phyloP scores from a whole-genome alignment of 2,113 vertebrate genomes.

The Halcyon malimbica region DNA sequence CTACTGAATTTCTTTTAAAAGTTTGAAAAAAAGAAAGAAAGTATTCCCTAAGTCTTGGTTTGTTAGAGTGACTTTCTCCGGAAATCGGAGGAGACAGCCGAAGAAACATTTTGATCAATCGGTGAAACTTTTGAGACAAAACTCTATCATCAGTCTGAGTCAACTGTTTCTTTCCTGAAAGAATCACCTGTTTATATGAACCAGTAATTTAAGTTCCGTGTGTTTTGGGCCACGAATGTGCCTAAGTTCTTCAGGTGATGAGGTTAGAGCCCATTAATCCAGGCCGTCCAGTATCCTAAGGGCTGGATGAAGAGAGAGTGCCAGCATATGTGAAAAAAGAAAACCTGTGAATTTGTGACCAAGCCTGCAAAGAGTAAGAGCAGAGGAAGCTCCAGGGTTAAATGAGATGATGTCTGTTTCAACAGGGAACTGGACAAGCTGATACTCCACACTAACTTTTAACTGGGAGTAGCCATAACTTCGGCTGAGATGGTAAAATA shows the following conservation, averaged over 20 bases:
- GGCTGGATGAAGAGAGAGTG: not conserved
- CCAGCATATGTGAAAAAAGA: not conserved
- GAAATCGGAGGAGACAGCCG: not conserved
- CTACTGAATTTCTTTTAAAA: not conserved
- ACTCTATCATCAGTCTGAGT: not conserved
- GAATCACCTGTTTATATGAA: not conserved
- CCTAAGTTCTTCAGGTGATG: not conserved
- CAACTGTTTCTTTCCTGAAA: not conserved
- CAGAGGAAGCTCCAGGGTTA: not conserved
- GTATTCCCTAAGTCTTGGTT: not conserved
- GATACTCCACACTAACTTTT: not conserved
- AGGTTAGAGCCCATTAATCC: not conserved
- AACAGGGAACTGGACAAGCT: not conserved
- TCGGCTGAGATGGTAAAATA: not conserved
- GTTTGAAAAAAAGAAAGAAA: not conserved
- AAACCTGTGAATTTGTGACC: not conserved
- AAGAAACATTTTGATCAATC: not conserved
- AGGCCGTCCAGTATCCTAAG: not conserved
- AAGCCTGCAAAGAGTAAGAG: not conserved
- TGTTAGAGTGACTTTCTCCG: not conserved
- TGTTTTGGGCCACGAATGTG: fast-evolving
- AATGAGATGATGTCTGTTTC: not conserved
- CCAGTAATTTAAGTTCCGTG: not conserved
- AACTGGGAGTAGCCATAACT: not conserved
- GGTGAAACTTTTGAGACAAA: not conserved